Base-by-base conservation (phyloP, 2,113 vertebrate species). In the Psilopogon haemacephalus region DNA sequence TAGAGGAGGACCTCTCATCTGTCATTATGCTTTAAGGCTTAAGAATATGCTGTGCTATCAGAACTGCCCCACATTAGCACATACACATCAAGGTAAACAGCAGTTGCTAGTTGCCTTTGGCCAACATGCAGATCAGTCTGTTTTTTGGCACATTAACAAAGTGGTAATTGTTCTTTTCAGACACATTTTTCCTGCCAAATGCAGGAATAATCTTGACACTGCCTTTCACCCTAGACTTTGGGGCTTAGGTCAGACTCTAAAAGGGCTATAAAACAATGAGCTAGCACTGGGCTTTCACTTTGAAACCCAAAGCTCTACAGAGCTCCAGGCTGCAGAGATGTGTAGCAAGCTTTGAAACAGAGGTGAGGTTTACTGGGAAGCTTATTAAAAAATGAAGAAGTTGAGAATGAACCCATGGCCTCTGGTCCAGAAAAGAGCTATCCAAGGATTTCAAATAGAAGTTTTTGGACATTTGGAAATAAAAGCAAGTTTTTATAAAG, bases 151-250 rank as follows among this genome's bases (percentile, higher is more conserved):
- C 94, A 86, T 96, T 96, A 97, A 91, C 58, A 48, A 93, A 94
- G 92, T 83, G 87, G 89, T 97, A 97, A 97, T 97, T 97, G 95
- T 95, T 96, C 93, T 95, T 97, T 96, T 93, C 88, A 70, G 77
- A 96, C 81, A 88, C 37, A 67, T 32, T 97, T 77, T 95, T 83
- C 88, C 88, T 96, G 95, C 96, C 96, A 97, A 95, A 94, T 65
- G 87, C 84, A 60, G 95, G 89, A 97, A 85, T 93, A 95, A 97
- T 96, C 93, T 94, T 90, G 95, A 96, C 95, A 92, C 87, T 88
- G 94, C 95, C 92, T 95, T 59, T 78, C 93, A 93, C 95, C 82
- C 89, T 50, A 71, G 95, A 96, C 96, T 96, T 97, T 95, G 90
- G 96, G 78, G 64, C 21, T 95, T 75, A 74, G 93, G 83, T 96